These are phyloP conservation scores for Peromyscus maniculatus DNA, from an alignment of 2,113 vertebrate genomes.

Conservation along the genomic window DNA sequence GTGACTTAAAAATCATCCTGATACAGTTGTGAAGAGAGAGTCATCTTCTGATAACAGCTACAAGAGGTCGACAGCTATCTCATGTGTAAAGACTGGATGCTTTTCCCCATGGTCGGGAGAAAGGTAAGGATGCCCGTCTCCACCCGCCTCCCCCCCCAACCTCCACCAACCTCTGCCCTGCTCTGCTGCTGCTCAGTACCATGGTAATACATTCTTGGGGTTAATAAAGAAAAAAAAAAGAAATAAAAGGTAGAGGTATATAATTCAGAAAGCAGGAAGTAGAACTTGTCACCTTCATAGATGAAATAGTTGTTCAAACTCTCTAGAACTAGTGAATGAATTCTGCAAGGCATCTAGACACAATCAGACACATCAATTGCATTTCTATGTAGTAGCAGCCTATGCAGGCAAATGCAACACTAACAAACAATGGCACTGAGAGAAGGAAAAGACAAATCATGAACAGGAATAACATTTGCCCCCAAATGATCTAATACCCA, in stretches of 20 bases:
- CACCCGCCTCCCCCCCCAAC: too few species aligned
- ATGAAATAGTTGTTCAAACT: neutral
- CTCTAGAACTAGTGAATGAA: neutral
- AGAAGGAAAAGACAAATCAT: neutral
- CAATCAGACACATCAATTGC: neutral
- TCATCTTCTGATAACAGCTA: neutral
- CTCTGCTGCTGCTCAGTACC: neutral
- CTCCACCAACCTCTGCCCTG: neutral
- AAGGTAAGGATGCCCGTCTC: neutral
- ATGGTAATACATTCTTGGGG: neutral
- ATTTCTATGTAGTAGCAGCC: neutral
- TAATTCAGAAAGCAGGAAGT: neutral
- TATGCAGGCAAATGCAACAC: neutral
- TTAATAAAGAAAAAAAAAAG: neutral
- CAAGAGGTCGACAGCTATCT: neutral
- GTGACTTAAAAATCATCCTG: neutral
- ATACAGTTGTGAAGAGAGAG: neutral
- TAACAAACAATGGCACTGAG: neutral
- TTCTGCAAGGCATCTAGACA: constrained; percentile 1
- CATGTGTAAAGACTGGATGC: neutral
- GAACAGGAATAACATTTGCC: neutral
- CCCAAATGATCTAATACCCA: neutral
- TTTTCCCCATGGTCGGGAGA: neutral
- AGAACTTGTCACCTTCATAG: neutral
- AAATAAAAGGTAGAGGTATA: neutral